Evolutionary conservation across 2,888 invertebrate species (phyloP).

Genomic region (Torymus auratus): DNA sequence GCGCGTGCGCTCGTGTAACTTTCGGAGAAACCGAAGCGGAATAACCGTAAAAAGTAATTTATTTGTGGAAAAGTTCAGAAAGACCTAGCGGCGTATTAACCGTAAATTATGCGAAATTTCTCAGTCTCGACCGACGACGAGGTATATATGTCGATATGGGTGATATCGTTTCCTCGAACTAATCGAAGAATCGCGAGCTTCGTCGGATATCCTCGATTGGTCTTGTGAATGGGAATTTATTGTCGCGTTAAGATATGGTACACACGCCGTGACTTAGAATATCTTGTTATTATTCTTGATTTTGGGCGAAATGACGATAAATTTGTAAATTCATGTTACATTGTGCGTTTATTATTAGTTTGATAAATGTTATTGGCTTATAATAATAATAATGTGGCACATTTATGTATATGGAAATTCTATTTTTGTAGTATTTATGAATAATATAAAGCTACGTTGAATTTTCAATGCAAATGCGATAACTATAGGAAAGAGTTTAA

Average conservation of each 20-base stretch:
- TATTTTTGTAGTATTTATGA: neutral
- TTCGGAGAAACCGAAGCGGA: constrained; percentile 21
- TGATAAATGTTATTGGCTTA: too few species aligned
- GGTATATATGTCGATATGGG: neutral
- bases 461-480: too few species aligned
- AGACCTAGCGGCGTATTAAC: neutral
- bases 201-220: constrained; percentile 16
- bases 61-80: constrained; percentile 20
- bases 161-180: constrained; percentile 8
- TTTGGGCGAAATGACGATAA: too few species aligned
- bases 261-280: too few species aligned
- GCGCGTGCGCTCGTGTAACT: neutral
- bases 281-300: too few species aligned
- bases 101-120: constrained; percentile 8
- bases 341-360: too few species aligned
- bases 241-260: too few species aligned
- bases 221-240: too few species aligned
- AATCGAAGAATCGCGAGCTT: neutral
- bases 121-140: too few species aligned
- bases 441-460: too few species aligned
- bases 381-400: neutral
- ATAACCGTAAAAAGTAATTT: constrained; percentile 26
- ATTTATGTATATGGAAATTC: neutral
- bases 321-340: too few species aligned
- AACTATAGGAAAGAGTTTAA: too few species aligned